These are phyloP conservation scores for Microtus pennsylvanicus DNA, from an alignment of 2,113 vertebrate genomes.

Conservation along the genomic window DNA sequence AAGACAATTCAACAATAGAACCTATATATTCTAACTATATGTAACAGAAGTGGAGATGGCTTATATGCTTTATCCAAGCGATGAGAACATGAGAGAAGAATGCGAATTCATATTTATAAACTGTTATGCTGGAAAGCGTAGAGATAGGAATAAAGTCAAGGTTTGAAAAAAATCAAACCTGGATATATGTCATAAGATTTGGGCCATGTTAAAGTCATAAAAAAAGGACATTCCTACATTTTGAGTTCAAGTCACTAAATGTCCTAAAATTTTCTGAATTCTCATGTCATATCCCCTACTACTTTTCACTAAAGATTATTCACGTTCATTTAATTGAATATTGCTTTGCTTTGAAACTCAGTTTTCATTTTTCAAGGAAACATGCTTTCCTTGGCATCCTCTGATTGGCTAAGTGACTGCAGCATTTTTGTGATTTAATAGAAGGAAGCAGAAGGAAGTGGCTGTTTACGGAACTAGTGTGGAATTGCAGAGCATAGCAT, in stretches of 20 bases:
- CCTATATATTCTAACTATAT: background rate
- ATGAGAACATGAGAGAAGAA: background rate
- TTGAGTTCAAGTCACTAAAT: background rate
- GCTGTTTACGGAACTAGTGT: constrained; percentile 39
- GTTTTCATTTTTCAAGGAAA: background rate
- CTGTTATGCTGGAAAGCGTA: background rate
- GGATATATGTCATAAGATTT: no score
- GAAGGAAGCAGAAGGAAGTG: constrained; percentile 27
- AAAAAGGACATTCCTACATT: background rate
- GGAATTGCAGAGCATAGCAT: constrained; percentile 48
- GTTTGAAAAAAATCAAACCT: background rate
- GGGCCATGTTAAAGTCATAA: background rate
- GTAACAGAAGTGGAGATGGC: background rate
- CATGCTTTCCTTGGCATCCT: background rate
- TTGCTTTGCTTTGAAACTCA: background rate
- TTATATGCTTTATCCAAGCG: fast-evolving
- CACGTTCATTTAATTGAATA: background rate
- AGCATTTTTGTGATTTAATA: background rate
- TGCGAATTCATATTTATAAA: background rate
- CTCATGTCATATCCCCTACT: fast-evolving
- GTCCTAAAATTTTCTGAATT: background rate
- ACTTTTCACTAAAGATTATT: background rate
- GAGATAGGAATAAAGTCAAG: background rate
- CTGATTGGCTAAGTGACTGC: background rate
- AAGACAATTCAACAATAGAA: background rate